Evolutionary conservation across 2,113 vertebrate genomes (phyloP), one percentile per base, ranked within the genome.

Genomic region (Silurus meridionalis): DNA sequence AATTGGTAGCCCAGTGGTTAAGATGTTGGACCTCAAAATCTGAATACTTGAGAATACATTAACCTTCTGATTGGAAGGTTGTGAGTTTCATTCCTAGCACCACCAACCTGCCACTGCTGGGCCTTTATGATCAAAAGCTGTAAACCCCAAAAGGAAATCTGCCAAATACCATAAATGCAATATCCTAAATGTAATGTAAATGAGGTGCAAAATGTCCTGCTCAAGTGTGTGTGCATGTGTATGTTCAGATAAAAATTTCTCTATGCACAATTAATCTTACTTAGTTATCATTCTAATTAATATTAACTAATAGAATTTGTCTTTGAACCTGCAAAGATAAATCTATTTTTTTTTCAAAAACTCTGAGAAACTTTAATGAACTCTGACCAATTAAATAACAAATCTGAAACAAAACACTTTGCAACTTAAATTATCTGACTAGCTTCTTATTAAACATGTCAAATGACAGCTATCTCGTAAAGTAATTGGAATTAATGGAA

Each of bases 371-470:
- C 60, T 75, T 72, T 58, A 86, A 83, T 83, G 86, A 80, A 19
- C 9, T 46, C 66, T 58, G 69, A 19, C 64, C 61, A 69, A 81
- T 81, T 87, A 74, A 57, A 74, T 57, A 52, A 9, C 74, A 53
- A 77, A 86, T 69, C 48, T 9, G 19, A 78, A 37, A 37, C 2
- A 2, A 37, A 37, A 81, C 19, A n/a, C n/a, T 15, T 82, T 78
- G 23, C 21, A 83, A 80, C 80, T 87, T 80, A 23, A 74, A 86
- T 25, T 23, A 53, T 66, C 55, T 63, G 55, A 84, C 37, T 84
- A 46, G 64, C 10, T 83, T 83, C 83, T 61, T 79, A 77, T 58
- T 53, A 57, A 66, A 64, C 50, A 84, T 79, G 57, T 61, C 82
- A 52, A 82, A 78, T 58, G 48, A 50, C 69, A 46, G 46, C 28